Percentiles rank a stretch among this genome's conserved stretches.
Evolutionary conservation across 2,113 vertebrate genomes (phyloP).

Genomic region (Henicopernis longicauda): DNA sequence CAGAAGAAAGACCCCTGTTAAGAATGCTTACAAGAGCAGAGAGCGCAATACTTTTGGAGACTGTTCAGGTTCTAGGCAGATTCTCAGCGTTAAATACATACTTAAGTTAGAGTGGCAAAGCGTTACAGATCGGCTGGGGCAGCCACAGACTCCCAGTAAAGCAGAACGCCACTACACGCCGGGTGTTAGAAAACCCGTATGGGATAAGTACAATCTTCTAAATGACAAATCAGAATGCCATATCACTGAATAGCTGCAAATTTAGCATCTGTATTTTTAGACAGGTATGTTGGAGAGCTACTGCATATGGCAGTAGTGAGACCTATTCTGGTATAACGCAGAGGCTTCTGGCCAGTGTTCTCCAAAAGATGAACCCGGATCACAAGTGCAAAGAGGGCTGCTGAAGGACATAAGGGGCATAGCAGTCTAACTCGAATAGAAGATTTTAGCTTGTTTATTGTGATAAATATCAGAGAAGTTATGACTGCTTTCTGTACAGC

Average conservation of each 20-base stretch:
- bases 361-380: not conserved
- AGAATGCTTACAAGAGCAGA: not conserved
- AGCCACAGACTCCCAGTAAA: not conserved
- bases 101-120: not conserved
- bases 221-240: not conserved
- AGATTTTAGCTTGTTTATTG: not conserved
- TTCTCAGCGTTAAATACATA: not conserved
- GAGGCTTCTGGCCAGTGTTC: not conserved
- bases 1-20: not conserved
- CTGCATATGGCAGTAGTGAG: not conserved
- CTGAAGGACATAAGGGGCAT: not conserved
- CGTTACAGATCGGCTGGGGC: not conserved
- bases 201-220: not conserved
- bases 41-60: not conserved
- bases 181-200: not conserved
- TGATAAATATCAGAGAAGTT: not conserved
- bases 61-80: not conserved
- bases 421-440: not conserved
- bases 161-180: rapidly evolving
- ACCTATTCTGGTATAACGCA: not conserved
- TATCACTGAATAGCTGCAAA: not conserved
- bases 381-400: not conserved
- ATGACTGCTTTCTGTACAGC: not conserved
- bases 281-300: not conserved
- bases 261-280: not conserved